Evolutionary conservation across 1,140 invertebrate genomes (phyloP).

Genomic region (Bathynomus jamesi): DNA sequence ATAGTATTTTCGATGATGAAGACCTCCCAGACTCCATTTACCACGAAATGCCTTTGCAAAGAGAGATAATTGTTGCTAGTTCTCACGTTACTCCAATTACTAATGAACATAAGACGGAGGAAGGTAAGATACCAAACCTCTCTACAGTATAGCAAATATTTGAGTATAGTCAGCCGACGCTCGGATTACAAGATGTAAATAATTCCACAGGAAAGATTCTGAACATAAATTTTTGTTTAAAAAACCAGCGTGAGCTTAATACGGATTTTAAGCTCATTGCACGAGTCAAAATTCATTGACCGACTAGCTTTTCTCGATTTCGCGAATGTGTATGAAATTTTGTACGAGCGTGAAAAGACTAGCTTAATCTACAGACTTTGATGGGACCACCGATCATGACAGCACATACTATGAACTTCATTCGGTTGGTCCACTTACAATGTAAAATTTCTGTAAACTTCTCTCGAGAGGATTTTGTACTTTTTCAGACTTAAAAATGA

Average conservation of each 20-base stretch:
- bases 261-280: background rate
- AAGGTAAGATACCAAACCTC: conserved; percentile 9
- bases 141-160: background rate
- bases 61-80: conserved; percentile 42
- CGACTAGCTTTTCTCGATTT: background rate
- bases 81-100: conserved; percentile 19
- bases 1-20: background rate
- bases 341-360: too few species aligned
- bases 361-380: too few species aligned
- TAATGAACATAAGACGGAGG: conserved; percentile 19
- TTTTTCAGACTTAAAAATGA: too few species aligned
- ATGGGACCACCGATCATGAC: too few species aligned
- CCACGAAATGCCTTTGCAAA: conserved; percentile 40
- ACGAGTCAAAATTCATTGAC: background rate
- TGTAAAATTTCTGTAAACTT: too few species aligned
- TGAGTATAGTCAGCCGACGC: background rate
- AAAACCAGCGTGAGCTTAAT: background rate
- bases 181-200: background rate
- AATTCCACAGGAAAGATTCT: background rate
- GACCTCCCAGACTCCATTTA: conserved; percentile 21
- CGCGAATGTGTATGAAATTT: too few species aligned
- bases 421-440: too few species aligned
- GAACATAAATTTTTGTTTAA: background rate
- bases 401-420: too few species aligned
- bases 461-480: too few species aligned